These are phyloP conservation scores for Poeciliopsis turrubarensis DNA, from an alignment of 2,113 vertebrate genomes.

Conservation along the genomic window DNA sequence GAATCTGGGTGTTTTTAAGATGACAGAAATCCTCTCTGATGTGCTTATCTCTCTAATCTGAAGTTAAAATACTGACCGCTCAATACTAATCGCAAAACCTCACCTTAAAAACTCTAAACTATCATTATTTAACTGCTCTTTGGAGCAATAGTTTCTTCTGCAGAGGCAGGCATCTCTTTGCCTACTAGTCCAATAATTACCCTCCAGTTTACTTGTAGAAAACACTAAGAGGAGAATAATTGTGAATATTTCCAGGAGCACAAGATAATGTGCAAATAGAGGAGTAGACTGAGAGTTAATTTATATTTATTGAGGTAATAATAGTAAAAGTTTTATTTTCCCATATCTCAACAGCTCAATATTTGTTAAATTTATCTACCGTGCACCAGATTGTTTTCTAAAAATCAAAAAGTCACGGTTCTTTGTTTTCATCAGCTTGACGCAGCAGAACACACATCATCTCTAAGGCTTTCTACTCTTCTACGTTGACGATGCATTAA, in stretches of 20 bases:
- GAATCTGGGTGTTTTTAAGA: neutral
- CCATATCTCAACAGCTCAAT: neutral
- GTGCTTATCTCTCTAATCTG: too few species aligned
- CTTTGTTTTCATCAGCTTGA: slow-evolving; percentile 8
- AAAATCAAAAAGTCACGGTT: slow-evolving; percentile 25
- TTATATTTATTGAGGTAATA: slow-evolving; percentile 21
- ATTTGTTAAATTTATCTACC: slow-evolving; percentile 10
- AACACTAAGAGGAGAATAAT: slow-evolving; percentile 28
- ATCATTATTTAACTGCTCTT: slow-evolving; percentile 9
- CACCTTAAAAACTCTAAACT: neutral
- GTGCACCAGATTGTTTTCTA: slow-evolving; percentile 18
- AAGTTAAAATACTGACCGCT: neutral
- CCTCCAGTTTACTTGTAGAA: slow-evolving; percentile 54
- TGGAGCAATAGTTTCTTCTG: slow-evolving; percentile 35
- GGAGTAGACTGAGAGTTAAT: slow-evolving; percentile 15
- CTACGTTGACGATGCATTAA: slow-evolving; percentile 18
- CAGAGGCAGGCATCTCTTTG: slow-evolving; percentile 23
- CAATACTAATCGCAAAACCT: neutral
- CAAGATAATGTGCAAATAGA: slow-evolving; percentile 16
- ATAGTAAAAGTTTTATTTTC: neutral
- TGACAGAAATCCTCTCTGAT: neutral
- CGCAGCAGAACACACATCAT: neutral
- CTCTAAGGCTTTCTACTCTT: slow-evolving; percentile 24
- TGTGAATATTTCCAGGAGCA: slow-evolving; percentile 18
- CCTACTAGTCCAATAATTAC: slow-evolving; percentile 41